phyloP scores from a whole-genome alignment of 92 coral and sea anemone genomes.

The Bergia puertoricense region DNA sequence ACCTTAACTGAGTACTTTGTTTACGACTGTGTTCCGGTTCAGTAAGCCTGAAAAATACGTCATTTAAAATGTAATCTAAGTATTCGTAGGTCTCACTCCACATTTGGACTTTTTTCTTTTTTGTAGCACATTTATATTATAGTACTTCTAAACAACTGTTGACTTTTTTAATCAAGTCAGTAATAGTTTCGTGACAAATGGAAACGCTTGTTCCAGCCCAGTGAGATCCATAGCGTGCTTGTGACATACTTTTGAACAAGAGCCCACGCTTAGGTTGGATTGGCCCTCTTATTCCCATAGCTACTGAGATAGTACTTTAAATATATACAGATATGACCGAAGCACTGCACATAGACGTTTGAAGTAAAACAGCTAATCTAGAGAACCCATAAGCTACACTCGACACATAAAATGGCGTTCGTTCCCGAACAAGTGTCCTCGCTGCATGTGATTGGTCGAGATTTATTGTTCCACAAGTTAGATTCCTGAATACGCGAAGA shows the following conservation, averaged over 20 bases:
- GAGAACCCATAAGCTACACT: too few species aligned
- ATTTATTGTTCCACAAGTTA: too few species aligned
- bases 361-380: neutral
- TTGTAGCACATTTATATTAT: neutral
- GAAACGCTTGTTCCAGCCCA: constrained; percentile 4
- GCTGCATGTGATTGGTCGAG: too few species aligned
- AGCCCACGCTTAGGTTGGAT: neutral
- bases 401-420: neutral
- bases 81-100: neutral
- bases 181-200: constrained; percentile 12
- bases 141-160: neutral
- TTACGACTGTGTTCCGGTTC: neutral
- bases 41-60: neutral
- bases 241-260: neutral
- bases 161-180: neutral
- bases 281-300: neutral
- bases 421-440: neutral
- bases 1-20: neutral
- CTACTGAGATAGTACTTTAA: neutral
- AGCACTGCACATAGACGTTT: neutral
- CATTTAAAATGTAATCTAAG: neutral
- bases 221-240: constrained; percentile 17
- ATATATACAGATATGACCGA: neutral
- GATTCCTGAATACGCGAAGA: too few species aligned
- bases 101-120: neutral